Base-by-base conservation (phyloP, 2,888 invertebrate species). In the Platypus cylindrus region DNA sequence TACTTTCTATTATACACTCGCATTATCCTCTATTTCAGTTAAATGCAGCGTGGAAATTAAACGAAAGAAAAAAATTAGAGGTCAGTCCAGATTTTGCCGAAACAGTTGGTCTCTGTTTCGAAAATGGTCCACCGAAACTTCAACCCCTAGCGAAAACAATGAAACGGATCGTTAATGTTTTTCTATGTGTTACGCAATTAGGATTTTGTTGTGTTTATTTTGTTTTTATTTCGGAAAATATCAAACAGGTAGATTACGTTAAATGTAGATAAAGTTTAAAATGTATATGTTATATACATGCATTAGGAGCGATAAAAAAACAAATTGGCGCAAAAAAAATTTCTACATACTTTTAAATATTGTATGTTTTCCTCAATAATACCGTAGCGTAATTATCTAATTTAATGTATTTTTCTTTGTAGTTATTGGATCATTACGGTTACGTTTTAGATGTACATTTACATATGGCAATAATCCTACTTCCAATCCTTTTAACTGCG, bases 171-270 rank as follows among this genome's bases (percentile, higher is more conserved):
- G 85, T 94, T 41, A 89, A 93, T 62, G 53, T 74, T 9, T 93
- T 93, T 64, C 73, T 97, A 34, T 85, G 90, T 59, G 68, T 93
- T 37, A 95, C 95, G n/a, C 97, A 97, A 64, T 68, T 97, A 41
- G 97, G 97, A 40, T 95, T 97, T 65, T 97, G 97, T 62, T 94
- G 93, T 60, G 86, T 95, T 17, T 97, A 97, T 63, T 84, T 94
- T 52, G 86, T 95, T 12, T 95, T 95, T 60, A 84, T 95, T 46
- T 81, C 91, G 8, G 77, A 78, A 42, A 93, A 89, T 59, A 59
- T 87, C 40, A 71, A 82, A 61, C 74, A 80, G 73, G 84, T 82
- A 55, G 57, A 18, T 16, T 12, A 4, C n/a, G 24, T 24, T 12
- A 24, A 24, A n/a, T n/a, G n/a, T n/a, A n/a, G n/a, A n/a, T n/a